Base-by-base conservation (phyloP, 2,888 invertebrate genomes). In the Dorcus hopei region DNA sequence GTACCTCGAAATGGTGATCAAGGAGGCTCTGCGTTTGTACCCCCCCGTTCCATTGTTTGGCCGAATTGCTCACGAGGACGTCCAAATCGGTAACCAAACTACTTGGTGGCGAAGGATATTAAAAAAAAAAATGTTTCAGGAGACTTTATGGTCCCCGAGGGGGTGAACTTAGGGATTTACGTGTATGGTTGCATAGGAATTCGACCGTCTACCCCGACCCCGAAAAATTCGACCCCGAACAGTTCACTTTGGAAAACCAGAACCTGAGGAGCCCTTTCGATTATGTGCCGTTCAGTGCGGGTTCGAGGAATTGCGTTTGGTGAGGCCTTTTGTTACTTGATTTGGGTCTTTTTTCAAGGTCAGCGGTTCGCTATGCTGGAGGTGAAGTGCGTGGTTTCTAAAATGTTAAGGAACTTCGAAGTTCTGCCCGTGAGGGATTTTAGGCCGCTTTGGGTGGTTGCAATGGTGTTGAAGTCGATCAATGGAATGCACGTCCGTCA, bases 131-230 rank as follows among this genome's bases (percentile, higher is more conserved):
- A 1, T 33, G 26, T 33, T 33, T 33, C 3, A 60, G 60, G 49
- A 26, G 56, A 52, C 9, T 26, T 51, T 11, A 47, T 58, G 9
- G 38, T 57, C 1, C 62, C 62, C 1, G 58, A 60, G 50, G 62
- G 60, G 9, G 45, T 58, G n/a, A 58, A 50, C 7, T 7, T 62
- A 8, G 49, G 41, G 6, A 47, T 55, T 43, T 58, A 45, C 41
- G 51, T 55, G 9, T 61, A 39, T 23, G 58, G 53, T 9, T 79
- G 1, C 81, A 81, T 63, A 75, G 79, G 8, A 76, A 81, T 68
- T 76, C 79, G 0, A 69, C 71, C 2, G 62, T 77, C 33, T 82
- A 77, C 68, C 74, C 78, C 4, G 68, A 82, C 51, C 80, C 82
- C 4, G 60, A 70, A n/a, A 70, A 64, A 52, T 77, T 75, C 49